Conservation (phyloP, 2,113 vertebrate species). For the Raja brachyura region DNA sequence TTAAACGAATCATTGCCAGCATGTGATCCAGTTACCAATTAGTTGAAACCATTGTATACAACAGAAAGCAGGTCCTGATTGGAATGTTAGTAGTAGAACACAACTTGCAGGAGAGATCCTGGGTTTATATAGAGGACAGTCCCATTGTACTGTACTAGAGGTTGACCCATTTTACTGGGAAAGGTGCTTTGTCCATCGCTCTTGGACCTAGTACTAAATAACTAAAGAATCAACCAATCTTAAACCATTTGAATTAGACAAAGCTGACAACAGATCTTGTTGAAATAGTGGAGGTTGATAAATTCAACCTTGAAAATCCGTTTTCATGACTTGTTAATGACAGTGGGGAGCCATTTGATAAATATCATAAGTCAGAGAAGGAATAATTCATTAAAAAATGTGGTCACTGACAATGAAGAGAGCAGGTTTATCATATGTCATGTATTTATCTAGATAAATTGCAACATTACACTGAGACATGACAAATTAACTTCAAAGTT, state of each 20-base stretch:
- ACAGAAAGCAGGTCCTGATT: background rate
- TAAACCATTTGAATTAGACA: background rate
- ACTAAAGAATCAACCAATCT: background rate
- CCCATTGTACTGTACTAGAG: background rate
- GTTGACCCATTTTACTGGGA: background rate
- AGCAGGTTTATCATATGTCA: constrained; percentile 14
- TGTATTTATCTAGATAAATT: constrained; percentile 11
- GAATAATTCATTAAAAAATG: background rate
- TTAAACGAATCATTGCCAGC: too few species aligned
- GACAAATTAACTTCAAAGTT: constrained; percentile 23
- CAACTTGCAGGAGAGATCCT: background rate
- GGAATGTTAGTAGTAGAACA: background rate
- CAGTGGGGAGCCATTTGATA: background rate
- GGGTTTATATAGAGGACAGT: background rate
- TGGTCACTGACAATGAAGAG: background rate
- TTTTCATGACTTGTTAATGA: background rate
- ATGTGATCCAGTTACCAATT: too few species aligned
- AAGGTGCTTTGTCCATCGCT: background rate
- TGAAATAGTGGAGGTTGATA: background rate
- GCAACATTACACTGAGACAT: background rate
- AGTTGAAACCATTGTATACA: background rate
- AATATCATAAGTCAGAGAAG: background rate
- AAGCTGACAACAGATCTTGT: background rate
- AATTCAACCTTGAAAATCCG: background rate
- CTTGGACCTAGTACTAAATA: background rate